A percentile compares a stretch with the other conserved stretches of the same genome.
phyloP scores from a whole-genome alignment of 1,140 invertebrate species.

The Macrostomum lignano region DNA sequence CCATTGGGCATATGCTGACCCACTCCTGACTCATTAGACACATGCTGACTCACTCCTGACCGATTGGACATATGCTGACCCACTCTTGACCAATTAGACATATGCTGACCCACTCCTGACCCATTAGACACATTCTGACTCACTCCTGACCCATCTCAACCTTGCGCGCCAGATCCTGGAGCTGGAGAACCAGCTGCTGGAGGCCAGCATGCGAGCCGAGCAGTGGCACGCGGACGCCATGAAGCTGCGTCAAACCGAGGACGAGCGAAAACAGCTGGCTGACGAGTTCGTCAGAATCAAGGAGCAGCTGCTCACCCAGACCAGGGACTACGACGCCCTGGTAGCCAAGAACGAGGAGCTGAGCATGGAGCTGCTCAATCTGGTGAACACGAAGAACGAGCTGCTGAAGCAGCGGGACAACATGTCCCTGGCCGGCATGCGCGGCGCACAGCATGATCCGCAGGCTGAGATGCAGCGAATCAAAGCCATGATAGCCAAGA shows the following conservation, averaged over 20 bases:
- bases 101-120: no score
- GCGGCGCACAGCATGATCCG: slow-evolving; percentile 11
- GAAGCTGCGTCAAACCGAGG: slow-evolving; percentile 16
- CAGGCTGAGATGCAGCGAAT: slow-evolving; percentile 16
- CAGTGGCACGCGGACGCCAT: no score
- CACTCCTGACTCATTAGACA: no score
- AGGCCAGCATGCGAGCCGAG: slow-evolving; percentile 11
- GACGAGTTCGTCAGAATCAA: slow-evolving; percentile 22
- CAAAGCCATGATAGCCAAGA: slow-evolving; percentile 14
- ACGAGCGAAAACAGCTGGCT: slow-evolving; percentile 19
- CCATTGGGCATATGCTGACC: no score
- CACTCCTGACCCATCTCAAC: no score
- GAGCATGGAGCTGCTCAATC: slow-evolving; percentile 19
- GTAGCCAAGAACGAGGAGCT: slow-evolving; percentile 18
- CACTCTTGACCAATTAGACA: no score
- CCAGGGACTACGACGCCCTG: slow-evolving; percentile 17
- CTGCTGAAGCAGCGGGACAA: slow-evolving; percentile 14
- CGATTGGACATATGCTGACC: no score
- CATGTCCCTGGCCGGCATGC: slow-evolving; percentile 7
- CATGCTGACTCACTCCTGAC: no score
- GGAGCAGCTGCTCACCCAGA: slow-evolving; percentile 17
- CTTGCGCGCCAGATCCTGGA: slow-evolving; percentile 19
- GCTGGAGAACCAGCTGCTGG: slow-evolving; percentile 15
- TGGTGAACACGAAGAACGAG: slow-evolving; percentile 20
- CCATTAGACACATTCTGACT: no score